Base-by-base conservation (phyloP, 2,888 invertebrate genomes). In the Malthinus flaveolus region DNA sequence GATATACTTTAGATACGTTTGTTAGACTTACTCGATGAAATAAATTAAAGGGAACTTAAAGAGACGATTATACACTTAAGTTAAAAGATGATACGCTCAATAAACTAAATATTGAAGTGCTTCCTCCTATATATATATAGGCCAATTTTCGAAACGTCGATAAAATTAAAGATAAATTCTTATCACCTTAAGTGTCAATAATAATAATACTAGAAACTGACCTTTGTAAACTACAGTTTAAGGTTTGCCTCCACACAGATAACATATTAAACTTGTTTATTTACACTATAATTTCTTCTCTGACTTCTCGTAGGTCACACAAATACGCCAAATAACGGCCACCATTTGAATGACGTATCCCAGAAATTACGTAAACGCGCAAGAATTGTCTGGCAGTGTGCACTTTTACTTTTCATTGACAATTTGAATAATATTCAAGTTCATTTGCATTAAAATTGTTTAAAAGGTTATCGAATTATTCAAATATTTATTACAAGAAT, bases 221-320 rank as follows among this genome's bases (percentile, higher is more conserved):
- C 67, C 67, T 67, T 64, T 66, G 65, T 44, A 67, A 51, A 57
- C 59, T 61, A 12, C 55, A 50, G 23, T 53, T 61, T 51, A 68
- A 51, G 35, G 62, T 55, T 49, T 60, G 61, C 54, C 60, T 63
- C 54, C 59, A 65, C 58, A 64, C 53, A 15, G 64, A 61, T 63
- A 64, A 60, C 67, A 66, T 71, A 6, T 46, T 10, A 36, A 39
- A 36, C 11, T 46, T 12, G 23, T 31, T 50, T 45, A 32, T 23
- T 23, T 23, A 23, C 5, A 23, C 11, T 9, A 35, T 31, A 5
- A 32, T 45, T 44, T 15, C 8, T 32, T 34, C 39, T 50, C 13
- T 32, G 39, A 39, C 32, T 37, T 50, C 50, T 32, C 42, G 34
- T 32, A 32, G 47, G 44, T 46, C 46, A 56, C 45, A 57, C 56